These are phyloP conservation scores for Cryptocephalus primarius DNA, from an alignment of 2,888 invertebrate species.

Conservation along the genomic window DNA sequence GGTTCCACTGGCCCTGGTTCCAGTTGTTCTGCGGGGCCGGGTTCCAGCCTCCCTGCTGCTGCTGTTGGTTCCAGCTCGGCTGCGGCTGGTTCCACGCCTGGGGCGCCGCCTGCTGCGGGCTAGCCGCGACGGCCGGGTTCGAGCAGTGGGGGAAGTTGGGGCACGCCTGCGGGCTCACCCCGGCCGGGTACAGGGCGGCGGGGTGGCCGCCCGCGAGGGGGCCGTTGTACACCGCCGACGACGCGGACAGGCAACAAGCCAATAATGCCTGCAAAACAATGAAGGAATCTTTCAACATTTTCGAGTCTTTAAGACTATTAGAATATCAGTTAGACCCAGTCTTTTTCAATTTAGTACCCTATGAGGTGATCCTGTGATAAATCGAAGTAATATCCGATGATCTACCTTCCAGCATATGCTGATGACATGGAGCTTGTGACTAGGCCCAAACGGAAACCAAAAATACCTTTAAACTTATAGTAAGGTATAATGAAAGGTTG, in stretches of 20 bases:
- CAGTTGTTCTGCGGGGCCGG: conserved; percentile 7
- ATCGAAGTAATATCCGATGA: too few species aligned
- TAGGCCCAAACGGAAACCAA: too few species aligned
- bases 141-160: conserved; percentile 36
- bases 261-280: conserved; percentile 27
- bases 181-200: conserved; percentile 33
- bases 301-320: not conserved
- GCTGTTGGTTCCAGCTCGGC: conserved; percentile 10
- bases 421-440: too few species aligned
- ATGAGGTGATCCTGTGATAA: too few species aligned
- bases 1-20: conserved; percentile 5
- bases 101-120: conserved; percentile 25
- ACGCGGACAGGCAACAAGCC: conserved; percentile 28
- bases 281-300: not conserved
- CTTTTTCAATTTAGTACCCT: too few species aligned
- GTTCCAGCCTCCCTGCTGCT: conserved; percentile 9
- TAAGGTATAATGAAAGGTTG: too few species aligned
- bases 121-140: conserved; percentile 34
- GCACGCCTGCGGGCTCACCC: conserved; percentile 36
- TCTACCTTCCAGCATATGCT: too few species aligned
- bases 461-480: too few species aligned
- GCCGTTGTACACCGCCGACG: conserved; percentile 32
- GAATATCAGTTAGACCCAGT: too few species aligned
- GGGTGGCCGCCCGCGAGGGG: conserved; percentile 35
- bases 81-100: conserved; percentile 16